A percentile compares a stretch with the other conserved stretches of the same genome.
Evolutionary conservation across 2,888 invertebrate species (phyloP).

Genomic region (Sinohyriopsis cumingii): DNA sequence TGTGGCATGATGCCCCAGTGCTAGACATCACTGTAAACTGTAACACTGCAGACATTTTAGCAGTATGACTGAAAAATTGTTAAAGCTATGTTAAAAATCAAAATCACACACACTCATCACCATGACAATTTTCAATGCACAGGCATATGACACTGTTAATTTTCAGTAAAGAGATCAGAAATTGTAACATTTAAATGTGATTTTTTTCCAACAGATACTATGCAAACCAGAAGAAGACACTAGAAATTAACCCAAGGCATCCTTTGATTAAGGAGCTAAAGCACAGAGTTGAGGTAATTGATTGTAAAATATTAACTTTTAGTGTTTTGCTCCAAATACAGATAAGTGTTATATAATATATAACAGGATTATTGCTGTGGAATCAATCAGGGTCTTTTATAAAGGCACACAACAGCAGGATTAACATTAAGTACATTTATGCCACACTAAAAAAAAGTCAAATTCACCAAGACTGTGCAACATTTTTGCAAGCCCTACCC

Average conservation of each 20-base stretch:
- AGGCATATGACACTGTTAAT: background rate
- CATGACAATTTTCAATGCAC: background rate
- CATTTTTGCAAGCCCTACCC: no score
- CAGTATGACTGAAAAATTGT: background rate
- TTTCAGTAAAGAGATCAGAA: background rate
- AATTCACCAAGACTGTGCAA: no score
- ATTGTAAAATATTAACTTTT: background rate
- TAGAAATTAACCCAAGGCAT: slow-evolving; percentile 98
- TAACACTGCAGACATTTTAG: background rate
- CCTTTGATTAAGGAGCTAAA: slow-evolving; percentile 94
- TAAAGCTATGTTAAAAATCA: no score
- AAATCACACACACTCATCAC: background rate
- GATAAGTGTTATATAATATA: background rate
- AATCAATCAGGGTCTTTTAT: no score
- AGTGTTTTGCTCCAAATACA: background rate
- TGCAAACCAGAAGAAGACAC: slow-evolving; percentile 83
- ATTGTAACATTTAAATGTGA: background rate
- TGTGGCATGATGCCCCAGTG: no score
- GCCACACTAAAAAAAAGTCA: no score
- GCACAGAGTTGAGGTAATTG: slow-evolving; percentile 78
- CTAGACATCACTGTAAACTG: no score
- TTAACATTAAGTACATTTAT: no score
- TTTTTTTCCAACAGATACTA: slow-evolving; percentile 62
- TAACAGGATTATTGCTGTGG: background rate
- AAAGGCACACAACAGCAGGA: no score